These are phyloP conservation scores for Lasioglossum oenotherae DNA, from an alignment of 2,888 invertebrate species.

Conservation along the genomic window DNA sequence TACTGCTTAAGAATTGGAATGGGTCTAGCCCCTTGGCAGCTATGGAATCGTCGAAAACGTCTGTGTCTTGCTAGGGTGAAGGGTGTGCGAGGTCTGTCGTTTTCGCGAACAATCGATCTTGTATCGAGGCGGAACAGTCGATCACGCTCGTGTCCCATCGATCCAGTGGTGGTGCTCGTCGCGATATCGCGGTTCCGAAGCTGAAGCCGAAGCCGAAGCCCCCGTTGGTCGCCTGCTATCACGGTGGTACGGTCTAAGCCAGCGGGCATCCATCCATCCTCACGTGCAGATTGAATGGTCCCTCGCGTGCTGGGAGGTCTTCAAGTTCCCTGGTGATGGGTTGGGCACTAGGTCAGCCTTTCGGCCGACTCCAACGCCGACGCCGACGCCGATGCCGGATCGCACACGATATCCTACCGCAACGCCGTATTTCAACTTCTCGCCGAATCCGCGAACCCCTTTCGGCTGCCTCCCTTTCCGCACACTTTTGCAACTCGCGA, in stretches of 20 bases:
- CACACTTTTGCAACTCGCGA: constrained; percentile 15
- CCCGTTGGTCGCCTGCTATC: constrained; percentile 43
- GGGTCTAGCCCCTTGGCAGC: neutral
- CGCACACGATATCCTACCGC: constrained; percentile 56
- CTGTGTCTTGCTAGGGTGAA: neutral
- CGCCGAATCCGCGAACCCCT: constrained; percentile 44
- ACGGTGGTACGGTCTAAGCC: constrained; percentile 53
- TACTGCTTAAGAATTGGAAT: neutral
- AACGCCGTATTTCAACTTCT: constrained; percentile 61
- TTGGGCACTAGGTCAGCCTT: constrained; percentile 74
- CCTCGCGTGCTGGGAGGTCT: constrained; percentile 73
- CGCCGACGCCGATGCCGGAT: constrained; percentile 20
- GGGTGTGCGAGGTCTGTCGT: neutral
- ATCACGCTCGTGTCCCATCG: constrained; percentile 7
- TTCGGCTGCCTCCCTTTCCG: constrained; percentile 6
- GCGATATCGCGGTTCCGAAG: constrained; percentile 10
- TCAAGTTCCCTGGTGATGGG: constrained; percentile 64
- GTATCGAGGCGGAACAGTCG: constrained; percentile 13
- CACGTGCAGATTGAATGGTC: constrained; percentile 68
- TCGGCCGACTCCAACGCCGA: constrained; percentile 31
- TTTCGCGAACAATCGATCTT: constrained; percentile 3
- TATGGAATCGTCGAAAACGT: neutral
- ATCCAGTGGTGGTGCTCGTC: neutral
- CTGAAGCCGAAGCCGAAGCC: neutral
- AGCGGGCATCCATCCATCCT: constrained; percentile 57